phyloP scores from a whole-genome alignment of 2,113 vertebrate genomes.

The Cephalopholis sonnerati region DNA sequence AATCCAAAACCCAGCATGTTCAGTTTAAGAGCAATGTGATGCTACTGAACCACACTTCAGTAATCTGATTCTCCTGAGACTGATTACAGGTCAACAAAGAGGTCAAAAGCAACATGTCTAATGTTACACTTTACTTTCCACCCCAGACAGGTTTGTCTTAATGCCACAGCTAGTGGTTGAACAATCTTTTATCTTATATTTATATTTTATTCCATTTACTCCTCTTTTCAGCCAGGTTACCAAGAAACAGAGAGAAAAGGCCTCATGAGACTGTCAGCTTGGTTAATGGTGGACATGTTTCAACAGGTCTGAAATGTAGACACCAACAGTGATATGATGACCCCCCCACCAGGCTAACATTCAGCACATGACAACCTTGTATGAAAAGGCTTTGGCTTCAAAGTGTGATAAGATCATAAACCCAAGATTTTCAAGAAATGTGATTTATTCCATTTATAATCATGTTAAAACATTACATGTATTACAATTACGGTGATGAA shows the following conservation, averaged over 20 bases:
- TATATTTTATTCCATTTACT: neutral
- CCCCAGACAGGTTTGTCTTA: neutral
- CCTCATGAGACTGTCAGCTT: neutral
- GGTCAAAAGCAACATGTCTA: conserved; percentile 23
- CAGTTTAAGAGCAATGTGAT: conserved; percentile 4
- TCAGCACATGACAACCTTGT: neutral
- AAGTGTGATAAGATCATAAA: neutral
- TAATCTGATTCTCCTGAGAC: conserved; percentile 30
- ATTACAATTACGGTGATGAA: neutral
- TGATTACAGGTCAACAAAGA: conserved; percentile 11
- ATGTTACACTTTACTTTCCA: conserved; percentile 21
- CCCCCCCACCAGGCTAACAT: neutral
- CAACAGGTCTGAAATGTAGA: neutral
- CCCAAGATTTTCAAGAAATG: neutral
- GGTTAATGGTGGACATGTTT: neutral
- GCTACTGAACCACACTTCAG: neutral
- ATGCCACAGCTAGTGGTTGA: neutral
- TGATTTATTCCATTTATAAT: neutral
- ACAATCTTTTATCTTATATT: neutral
- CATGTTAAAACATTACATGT: neutral
- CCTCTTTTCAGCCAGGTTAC: neutral
- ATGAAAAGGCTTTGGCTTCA: neutral
- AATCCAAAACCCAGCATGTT: neutral
- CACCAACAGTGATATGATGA: neutral
- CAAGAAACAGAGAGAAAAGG: neutral